phyloP scores from a whole-genome alignment of 1,140 invertebrate species.

The Apis cerana region DNA sequence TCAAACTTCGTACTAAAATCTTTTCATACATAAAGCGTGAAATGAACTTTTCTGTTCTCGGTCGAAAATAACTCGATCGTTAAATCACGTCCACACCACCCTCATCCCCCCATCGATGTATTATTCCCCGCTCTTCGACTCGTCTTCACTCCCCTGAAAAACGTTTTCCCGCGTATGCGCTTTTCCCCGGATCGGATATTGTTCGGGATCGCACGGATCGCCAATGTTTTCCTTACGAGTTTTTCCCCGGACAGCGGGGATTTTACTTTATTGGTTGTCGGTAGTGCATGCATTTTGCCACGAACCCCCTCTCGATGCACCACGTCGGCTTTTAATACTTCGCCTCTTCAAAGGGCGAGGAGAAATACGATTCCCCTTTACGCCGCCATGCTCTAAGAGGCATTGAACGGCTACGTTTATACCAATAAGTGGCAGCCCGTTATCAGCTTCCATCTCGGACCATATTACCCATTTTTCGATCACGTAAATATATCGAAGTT shows the following conservation, averaged over 20 bases:
- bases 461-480: neutral
- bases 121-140: neutral
- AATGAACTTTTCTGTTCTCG: neutral
- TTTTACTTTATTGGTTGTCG: slow-evolving; percentile 17
- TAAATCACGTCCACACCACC: neutral
- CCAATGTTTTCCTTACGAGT: slow-evolving; percentile 37
- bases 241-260: neutral
- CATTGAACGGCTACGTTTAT: slow-evolving; percentile 35
- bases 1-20: neutral
- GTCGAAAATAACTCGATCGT: neutral
- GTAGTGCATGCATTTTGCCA: slow-evolving; percentile 34
- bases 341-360: slow-evolving; percentile 45
- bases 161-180: neutral
- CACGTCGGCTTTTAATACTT: slow-evolving; percentile 48
- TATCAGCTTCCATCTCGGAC: slow-evolving; percentile 42
- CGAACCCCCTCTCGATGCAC: slow-evolving; percentile 31
- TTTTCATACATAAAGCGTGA: neutral
- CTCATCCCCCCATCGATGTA: neutral
- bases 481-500: neutral
- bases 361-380: slow-evolving; percentile 49
- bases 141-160: neutral
- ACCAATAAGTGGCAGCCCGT: slow-evolving; percentile 52
- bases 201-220: neutral
- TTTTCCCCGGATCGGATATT: slow-evolving; percentile 4
- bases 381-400: slow-evolving; percentile 23